Conservation (phyloP, 1,140 invertebrate genomes). For the Bombus haemorrhoidalis region DNA sequence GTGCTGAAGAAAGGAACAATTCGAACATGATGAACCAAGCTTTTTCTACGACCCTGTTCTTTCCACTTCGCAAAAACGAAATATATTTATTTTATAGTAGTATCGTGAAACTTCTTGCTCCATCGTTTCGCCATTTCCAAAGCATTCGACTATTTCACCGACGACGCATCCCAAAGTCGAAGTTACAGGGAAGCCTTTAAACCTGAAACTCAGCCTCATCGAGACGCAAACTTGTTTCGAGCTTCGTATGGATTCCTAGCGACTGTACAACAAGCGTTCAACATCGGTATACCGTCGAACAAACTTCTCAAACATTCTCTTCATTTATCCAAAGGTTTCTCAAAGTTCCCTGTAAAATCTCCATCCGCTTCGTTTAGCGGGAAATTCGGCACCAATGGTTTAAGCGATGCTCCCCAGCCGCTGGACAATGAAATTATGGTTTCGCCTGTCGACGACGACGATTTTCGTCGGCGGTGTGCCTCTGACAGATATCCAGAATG, state of each 20-base stretch:
- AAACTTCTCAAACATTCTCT: background rate
- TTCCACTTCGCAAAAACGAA: no score
- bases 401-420: background rate
- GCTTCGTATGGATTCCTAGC: background rate
- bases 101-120: background rate
- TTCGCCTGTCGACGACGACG: constrained; percentile 14
- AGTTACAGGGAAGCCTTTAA: background rate
- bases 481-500: constrained; percentile 27
- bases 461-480: constrained; percentile 37
- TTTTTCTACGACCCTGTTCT: background rate
- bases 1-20: background rate
- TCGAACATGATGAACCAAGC: background rate
- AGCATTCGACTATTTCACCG: no score
- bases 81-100: background rate
- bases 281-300: no score
- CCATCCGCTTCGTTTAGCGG: background rate
- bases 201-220: background rate
- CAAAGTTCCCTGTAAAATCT: no score
- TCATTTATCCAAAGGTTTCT: background rate
- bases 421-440: constrained; percentile 37
- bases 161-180: background rate
- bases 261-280: background rate
- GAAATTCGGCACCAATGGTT: background rate
- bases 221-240: background rate
- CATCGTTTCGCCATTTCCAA: background rate